These are phyloP conservation scores for Drosophila vallismaia DNA, from an alignment of 2,888 invertebrate species.

Conservation along the genomic window DNA sequence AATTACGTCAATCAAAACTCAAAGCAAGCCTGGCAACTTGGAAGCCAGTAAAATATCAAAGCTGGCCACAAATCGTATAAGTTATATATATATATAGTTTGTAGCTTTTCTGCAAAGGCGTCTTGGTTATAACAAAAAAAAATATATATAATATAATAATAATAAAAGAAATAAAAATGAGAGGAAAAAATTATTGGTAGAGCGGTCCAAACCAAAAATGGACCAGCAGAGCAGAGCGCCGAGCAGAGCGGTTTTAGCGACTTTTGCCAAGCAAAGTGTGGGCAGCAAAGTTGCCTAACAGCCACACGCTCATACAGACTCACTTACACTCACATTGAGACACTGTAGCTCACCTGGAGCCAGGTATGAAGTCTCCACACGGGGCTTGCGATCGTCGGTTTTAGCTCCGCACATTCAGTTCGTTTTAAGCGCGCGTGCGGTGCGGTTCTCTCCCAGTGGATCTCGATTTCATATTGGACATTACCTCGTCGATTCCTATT, in stretches of 20 bases:
- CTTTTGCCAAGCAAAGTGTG: conserved; percentile 63
- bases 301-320: conserved; percentile 38
- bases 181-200: conserved; percentile 59
- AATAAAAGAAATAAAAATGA: conserved; percentile 24
- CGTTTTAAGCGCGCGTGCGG: conserved; percentile 80
- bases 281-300: conserved; percentile 80
- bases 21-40: conserved; percentile 54
- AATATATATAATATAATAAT: conserved; percentile 16
- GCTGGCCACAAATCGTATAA: conserved; percentile 47
- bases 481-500: conserved; percentile 22
- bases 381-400: conserved; percentile 47
- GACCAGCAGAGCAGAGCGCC: conserved; percentile 58
- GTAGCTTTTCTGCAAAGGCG: conserved; percentile 71
- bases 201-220: conserved; percentile 78
- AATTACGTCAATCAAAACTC: conserved; percentile 78
- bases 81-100: conserved; percentile 24
- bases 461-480: conserved; percentile 27
- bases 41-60: conserved; percentile 43
- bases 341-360: conserved; percentile 29
- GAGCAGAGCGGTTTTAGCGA: conserved; percentile 25
- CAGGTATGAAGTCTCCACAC: conserved; percentile 39
- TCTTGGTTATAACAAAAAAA: conserved; percentile 52
- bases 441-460: conserved; percentile 71
- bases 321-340: conserved; percentile 26
- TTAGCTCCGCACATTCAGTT: conserved; percentile 71